Conservation (phyloP, 92 coral and sea anemone species). For the Metridium senile region DNA sequence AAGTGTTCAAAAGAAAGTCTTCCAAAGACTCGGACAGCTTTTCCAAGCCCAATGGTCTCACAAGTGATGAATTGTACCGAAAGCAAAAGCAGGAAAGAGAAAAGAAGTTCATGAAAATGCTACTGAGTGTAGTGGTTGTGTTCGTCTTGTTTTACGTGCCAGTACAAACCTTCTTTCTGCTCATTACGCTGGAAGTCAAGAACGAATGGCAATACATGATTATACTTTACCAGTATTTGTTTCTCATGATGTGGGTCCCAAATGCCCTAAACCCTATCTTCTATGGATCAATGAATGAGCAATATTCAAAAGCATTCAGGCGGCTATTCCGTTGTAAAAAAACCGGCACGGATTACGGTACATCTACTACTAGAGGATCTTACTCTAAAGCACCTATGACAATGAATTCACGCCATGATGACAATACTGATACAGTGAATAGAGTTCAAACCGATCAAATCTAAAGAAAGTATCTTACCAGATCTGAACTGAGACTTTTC, state of each 20-base stretch:
- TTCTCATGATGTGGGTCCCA: slow-evolving; percentile 85
- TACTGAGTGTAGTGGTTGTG: slow-evolving; percentile 64
- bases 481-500: no score
- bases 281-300: slow-evolving; percentile 84
- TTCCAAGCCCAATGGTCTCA: slow-evolving; percentile 1
- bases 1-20: slow-evolving; percentile 32
- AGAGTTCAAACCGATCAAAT: neutral
- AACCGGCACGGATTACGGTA: neutral
- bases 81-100: slow-evolving; percentile 71
- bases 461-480: no score
- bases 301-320: slow-evolving; percentile 64
- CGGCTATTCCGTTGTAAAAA: slow-evolving; percentile 39
- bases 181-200: slow-evolving; percentile 22
- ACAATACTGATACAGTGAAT: neutral
- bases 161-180: slow-evolving; percentile 64
- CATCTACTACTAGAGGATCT: slow-evolving; percentile 22
- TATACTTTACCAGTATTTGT: slow-evolving; percentile 65
- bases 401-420: slow-evolving; percentile 9
- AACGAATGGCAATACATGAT: slow-evolving; percentile 46
- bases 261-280: slow-evolving; percentile 82
- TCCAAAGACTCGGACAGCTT: slow-evolving; percentile 10
- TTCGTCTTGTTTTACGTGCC: slow-evolving; percentile 83
- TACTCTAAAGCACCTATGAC: slow-evolving; percentile 20
- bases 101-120: slow-evolving; percentile 75
- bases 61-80: slow-evolving; percentile 44